Conservation (phyloP, 1,140 invertebrate species). For the Ladona fulva region DNA sequence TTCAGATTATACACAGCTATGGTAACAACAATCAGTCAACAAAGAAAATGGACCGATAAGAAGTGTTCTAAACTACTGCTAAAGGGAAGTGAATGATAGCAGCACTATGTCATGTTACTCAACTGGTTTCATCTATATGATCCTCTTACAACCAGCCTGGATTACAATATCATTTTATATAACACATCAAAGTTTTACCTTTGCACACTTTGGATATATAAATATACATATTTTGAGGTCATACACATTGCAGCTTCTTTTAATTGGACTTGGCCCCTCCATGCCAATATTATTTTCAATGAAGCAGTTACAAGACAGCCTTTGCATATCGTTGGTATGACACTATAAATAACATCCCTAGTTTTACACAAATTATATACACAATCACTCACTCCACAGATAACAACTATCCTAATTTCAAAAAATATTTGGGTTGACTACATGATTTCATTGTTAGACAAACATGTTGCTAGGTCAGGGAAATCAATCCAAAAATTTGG, state of each 20-base stretch:
- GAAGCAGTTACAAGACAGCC: constrained; percentile 3
- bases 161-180: neutral
- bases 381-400: neutral
- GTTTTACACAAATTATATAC: neutral
- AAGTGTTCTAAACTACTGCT: too few relatives aligned
- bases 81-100: neutral
- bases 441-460: too few relatives aligned
- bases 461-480: too few relatives aligned
- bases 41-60: too few relatives aligned
- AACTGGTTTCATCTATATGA: constrained; percentile 1
- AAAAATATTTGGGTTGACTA: too few relatives aligned
- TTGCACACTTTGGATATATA: neutral
- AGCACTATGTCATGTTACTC: neutral
- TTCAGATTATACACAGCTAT: too few relatives aligned
- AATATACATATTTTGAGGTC: neutral
- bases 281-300: neutral
- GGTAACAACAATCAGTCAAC: too few relatives aligned
- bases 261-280: neutral
- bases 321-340: neutral
- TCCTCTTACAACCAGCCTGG: constrained; percentile 6
- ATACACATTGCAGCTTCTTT: neutral
- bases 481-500: too few relatives aligned
- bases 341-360: neutral
- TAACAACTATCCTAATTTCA: too few relatives aligned
- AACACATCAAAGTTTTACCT: neutral